phyloP scores from a whole-genome alignment of 2,113 vertebrate species.

The Hassar affinis region DNA sequence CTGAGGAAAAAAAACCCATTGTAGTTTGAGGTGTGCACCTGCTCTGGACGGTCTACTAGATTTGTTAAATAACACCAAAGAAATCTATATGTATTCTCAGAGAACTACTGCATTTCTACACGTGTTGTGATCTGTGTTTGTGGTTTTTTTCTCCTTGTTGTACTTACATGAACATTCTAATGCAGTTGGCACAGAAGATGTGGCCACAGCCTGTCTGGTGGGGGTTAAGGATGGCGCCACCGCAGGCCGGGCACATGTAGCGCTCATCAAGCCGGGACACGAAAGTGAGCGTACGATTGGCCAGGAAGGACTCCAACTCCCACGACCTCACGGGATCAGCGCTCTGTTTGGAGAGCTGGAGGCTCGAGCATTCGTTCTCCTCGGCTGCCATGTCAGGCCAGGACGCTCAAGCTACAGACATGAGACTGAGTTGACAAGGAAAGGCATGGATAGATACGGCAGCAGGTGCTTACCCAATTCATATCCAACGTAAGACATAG shows the following conservation, averaged over 20 bases:
- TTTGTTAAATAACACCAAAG: not conserved
- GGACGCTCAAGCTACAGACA: slow-evolving; percentile 2
- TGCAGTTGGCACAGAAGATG: slow-evolving; percentile 83
- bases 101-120: not conserved
- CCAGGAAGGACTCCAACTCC: slow-evolving; percentile 71
- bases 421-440: slow-evolving; percentile 3
- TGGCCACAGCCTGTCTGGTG: slow-evolving; percentile 87
- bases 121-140: not conserved
- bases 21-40: not conserved
- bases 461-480: not conserved
- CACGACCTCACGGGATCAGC: slow-evolving; percentile 67
- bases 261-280: slow-evolving; percentile 77
- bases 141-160: not conserved
- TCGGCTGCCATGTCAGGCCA: slow-evolving; percentile 71
- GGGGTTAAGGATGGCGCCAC: slow-evolving; percentile 77
- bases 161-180: slow-evolving; percentile 75
- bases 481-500: not conserved
- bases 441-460: not conserved
- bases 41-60: not conserved
- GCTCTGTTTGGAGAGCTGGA: slow-evolving; percentile 68
- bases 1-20: slow-evolving; percentile 63
- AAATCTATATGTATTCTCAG: not conserved
- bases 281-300: slow-evolving; percentile 61
- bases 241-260: slow-evolving; percentile 78
- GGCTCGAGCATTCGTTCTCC: slow-evolving; percentile 54